Base-by-base conservation (phyloP, 2,113 vertebrate species). In the Notothenia coriiceps region DNA sequence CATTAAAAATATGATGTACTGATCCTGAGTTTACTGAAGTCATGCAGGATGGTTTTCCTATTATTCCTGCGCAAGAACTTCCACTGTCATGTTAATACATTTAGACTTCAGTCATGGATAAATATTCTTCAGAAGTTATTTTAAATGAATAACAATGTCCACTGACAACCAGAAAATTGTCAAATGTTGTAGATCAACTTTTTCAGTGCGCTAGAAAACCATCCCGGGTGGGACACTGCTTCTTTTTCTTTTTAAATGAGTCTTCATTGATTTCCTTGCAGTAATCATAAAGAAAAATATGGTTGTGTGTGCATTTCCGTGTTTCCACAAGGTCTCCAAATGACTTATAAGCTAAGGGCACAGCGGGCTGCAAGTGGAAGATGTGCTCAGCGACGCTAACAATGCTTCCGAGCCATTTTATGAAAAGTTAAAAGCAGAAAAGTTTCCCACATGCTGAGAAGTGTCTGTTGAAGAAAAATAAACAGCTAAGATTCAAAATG, bases 401-500 rank as follows among this genome's bases (percentile, higher is more conserved):
- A 93, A 93, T 89, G 91, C 84, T 51, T 76, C 80, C 56, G 55
- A 69, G 86, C 76, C 84, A 86, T 90, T 92, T 91, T 50, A 82
- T 63, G 67, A 29, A 88, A 86, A 87, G 80, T 85, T 91, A 86
- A 91, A 91, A 90, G 88, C 82, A 74, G 10, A 86, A 90, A 91
- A 80, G 88, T 84, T 87, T 77, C 83, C 90, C 91, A 89, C 92
- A 91, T 89, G 92, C 90, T 92, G 91, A 90, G 86, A 91, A 91
- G 91, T 91, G 86, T 93, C 89, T 80, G 89, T 87, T 89, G 77
- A 88, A 90, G 88, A 87, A 79, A 91, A 92, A 92, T 80, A 92
- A 92, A 86, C 90, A 80, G 86, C 84, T 66, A 15, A 85, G 78
- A 91, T 89, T 90, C 88, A 64, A 85, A 90, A 91, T 87, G 90